These are phyloP conservation scores for Prostheceraeus crozeri DNA, from an alignment of 2,888 invertebrate species.

Conservation along the genomic window DNA sequence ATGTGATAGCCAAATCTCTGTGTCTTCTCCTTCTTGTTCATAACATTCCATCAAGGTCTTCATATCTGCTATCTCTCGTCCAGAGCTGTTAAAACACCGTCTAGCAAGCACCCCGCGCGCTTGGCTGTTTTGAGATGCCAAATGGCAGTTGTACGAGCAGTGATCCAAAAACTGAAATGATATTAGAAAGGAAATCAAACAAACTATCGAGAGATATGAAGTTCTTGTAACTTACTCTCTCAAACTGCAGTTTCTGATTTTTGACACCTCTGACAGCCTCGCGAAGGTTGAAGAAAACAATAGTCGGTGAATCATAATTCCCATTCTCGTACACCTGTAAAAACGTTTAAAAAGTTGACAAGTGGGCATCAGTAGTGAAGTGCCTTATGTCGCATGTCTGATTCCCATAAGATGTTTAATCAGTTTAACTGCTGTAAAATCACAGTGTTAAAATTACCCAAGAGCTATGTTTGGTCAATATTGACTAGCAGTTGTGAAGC, in stretches of 20 bases:
- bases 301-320: slow-evolving; percentile 43
- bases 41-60: too few species aligned
- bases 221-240: slow-evolving; percentile 39
- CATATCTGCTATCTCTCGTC: slow-evolving; percentile 49
- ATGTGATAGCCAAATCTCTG: slow-evolving; percentile 53
- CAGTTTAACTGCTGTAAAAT: too few species aligned
- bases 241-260: slow-evolving; percentile 42
- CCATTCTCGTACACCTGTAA: slow-evolving; percentile 54
- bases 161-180: slow-evolving; percentile 48
- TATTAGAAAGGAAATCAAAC: too few species aligned
- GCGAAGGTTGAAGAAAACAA: slow-evolving; percentile 52
- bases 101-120: slow-evolving; percentile 49
- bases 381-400: too few species aligned
- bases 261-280: slow-evolving; percentile 48
- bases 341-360: slow-evolving; percentile 22
- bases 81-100: slow-evolving; percentile 48
- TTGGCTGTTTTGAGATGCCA: slow-evolving; percentile 43
- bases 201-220: too few species aligned
- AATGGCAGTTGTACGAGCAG: slow-evolving; percentile 41
- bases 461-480: too few species aligned
- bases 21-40: slow-evolving; percentile 47
- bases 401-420: too few species aligned
- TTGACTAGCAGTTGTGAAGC: too few species aligned
- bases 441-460: too few species aligned
- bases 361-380: too few species aligned